These are phyloP conservation scores for Clamator glandarius DNA, from an alignment of 2,797 vertebrate genomes.

Conservation along the genomic window DNA sequence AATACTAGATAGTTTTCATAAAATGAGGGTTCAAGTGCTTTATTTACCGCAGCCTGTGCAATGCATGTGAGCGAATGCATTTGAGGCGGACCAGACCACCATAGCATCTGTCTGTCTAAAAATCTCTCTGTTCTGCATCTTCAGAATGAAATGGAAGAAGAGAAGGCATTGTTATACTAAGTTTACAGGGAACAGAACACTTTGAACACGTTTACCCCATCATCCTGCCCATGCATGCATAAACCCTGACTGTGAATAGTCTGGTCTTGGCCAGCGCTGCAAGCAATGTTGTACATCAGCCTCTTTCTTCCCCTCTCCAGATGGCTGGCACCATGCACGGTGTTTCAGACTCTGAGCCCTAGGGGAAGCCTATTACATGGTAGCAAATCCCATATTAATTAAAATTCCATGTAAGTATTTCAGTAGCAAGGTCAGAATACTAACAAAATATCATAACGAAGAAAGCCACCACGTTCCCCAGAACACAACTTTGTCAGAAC, in stretches of 20 bases:
- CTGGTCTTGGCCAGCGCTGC: background rate
- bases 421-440: background rate
- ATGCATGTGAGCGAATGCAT: background rate
- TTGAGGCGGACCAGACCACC: background rate
- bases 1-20: background rate
- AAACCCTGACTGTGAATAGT: background rate
- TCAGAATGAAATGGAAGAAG: background rate
- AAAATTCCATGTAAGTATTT: background rate
- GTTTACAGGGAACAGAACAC: background rate
- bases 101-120: background rate
- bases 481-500: background rate
- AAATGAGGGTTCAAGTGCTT: background rate
- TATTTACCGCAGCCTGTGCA: background rate
- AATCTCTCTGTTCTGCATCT: background rate
- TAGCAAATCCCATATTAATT: background rate
- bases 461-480: fast-evolving
- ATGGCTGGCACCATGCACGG: fast-evolving
- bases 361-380: background rate
- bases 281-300: background rate
- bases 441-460: fast-evolving
- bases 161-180: background rate
- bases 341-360: background rate
- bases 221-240: background rate
- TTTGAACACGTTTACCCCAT: background rate
- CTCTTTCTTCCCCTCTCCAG: background rate